Evolutionary conservation across 2,888 invertebrate species (phyloP).

Genomic region (Hyalella azteca): DNA sequence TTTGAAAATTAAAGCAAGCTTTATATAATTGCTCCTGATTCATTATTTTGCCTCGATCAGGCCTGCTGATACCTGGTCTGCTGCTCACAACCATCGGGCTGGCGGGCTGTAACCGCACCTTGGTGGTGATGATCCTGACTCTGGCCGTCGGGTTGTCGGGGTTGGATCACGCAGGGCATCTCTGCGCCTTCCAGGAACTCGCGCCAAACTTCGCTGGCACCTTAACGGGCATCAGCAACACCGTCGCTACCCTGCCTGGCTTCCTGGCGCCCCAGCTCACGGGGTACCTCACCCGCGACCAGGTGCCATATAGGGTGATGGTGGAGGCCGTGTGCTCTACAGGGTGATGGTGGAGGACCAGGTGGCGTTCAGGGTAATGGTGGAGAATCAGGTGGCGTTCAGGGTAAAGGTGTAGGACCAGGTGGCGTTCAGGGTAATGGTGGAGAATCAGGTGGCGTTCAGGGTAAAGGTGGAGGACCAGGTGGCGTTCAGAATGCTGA

Average conservation of each 20-base stretch:
- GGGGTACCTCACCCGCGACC: constrained; percentile 17
- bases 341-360: background rate
- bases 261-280: constrained; percentile 38
- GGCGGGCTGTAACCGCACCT: constrained; percentile 30
- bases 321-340: background rate
- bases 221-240: constrained; percentile 36
- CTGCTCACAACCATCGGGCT: constrained; percentile 22
- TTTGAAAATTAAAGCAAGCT: no score
- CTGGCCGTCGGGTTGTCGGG: constrained; percentile 15
- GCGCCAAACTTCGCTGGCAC: constrained; percentile 40
- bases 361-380: no score
- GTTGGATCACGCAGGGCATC: constrained; percentile 15
- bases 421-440: no score
- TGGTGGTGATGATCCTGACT: constrained; percentile 14
- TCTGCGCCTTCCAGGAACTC: constrained; percentile 41
- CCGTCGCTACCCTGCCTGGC: constrained; percentile 38
- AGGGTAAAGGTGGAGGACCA: no score
- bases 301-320: no score
- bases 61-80: constrained; percentile 10
- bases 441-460: no score
- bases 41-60: background rate
- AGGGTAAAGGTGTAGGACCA: no score
- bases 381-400: no score
- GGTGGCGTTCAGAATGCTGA: no score
- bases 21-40: no score